These are phyloP conservation scores for Blera fallax DNA, from an alignment of 2,888 invertebrate genomes.

Conservation along the genomic window DNA sequence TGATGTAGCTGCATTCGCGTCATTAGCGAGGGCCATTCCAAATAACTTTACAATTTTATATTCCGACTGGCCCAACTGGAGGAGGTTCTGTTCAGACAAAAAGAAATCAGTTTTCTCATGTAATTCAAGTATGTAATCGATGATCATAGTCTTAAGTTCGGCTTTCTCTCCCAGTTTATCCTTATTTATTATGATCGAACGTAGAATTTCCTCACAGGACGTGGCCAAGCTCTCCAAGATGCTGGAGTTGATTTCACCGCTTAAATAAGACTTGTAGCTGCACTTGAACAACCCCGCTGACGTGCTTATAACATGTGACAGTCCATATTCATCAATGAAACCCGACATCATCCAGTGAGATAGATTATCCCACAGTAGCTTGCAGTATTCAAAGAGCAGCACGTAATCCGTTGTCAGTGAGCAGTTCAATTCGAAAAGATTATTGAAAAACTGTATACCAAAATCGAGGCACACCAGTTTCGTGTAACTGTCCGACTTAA, in stretches of 20 bases:
- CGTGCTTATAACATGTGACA: neutral
- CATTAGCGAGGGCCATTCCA: neutral
- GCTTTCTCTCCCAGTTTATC: neutral
- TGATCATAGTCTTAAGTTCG: conserved; percentile 25
- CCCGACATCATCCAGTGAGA: conserved; percentile 30
- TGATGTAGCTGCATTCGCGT: neutral
- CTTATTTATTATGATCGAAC: conserved; percentile 4
- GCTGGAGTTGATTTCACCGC: neutral
- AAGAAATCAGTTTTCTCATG: conserved; percentile 9
- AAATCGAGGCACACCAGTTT: conserved; percentile 50
- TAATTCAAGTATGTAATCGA: conserved; percentile 27
- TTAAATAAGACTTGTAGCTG: conserved; percentile 33
- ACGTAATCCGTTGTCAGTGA: conserved; percentile 13
- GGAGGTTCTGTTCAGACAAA: neutral
- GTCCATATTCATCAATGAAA: conserved; percentile 29
- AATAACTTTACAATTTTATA: conserved; percentile 6
- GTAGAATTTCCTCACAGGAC: conserved; percentile 40
- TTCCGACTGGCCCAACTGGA: conserved; percentile 7
- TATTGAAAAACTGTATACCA: conserved; percentile 44
- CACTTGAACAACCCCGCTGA: conserved; percentile 35
- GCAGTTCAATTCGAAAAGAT: conserved; percentile 6
- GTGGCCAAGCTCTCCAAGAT: neutral
- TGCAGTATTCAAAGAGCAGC: conserved; percentile 49
- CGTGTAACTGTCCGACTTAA: conserved; percentile 28
- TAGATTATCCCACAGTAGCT: conserved; percentile 54